These are phyloP conservation scores for Xenops minutus DNA, from an alignment of 2,797 vertebrate species.

Conservation along the genomic window DNA sequence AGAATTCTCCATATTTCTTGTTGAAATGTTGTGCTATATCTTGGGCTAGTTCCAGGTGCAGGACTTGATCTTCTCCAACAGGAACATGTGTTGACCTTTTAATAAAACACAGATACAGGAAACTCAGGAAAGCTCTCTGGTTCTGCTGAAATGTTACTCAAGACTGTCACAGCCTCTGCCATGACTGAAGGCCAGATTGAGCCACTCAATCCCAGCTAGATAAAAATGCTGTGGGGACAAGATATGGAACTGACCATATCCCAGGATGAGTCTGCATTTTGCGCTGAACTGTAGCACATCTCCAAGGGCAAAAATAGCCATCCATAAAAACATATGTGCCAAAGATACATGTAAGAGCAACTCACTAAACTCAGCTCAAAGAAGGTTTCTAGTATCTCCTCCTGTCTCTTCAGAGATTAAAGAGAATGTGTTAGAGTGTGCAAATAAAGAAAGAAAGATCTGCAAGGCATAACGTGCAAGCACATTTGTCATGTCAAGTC, in stretches of 20 bases:
- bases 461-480: not conserved
- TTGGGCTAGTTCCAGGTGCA: constrained; percentile 93
- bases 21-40: constrained; percentile 91
- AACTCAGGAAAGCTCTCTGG: constrained; percentile 45
- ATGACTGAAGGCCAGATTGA: not conserved
- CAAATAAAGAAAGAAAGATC: not conserved
- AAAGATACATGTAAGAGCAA: not conserved
- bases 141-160: constrained; percentile 35
- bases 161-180: constrained; percentile 33
- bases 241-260: not conserved
- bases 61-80: constrained; percentile 94
- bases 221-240: not conserved
- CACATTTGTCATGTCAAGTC: not conserved
- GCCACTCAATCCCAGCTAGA: not conserved
- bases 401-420: not conserved
- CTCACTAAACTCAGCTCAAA: not conserved
- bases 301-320: not conserved
- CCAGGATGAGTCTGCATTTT: not conserved
- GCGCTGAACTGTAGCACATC: not conserved
- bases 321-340: not conserved
- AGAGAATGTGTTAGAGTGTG: not conserved
- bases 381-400: not conserved
- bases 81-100: constrained; percentile 92
- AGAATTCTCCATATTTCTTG: constrained; percentile 86
- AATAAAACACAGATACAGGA: constrained; percentile 72